Conservation (phyloP, 1,140 invertebrate genomes). For the Drosophila bipectinata region DNA sequence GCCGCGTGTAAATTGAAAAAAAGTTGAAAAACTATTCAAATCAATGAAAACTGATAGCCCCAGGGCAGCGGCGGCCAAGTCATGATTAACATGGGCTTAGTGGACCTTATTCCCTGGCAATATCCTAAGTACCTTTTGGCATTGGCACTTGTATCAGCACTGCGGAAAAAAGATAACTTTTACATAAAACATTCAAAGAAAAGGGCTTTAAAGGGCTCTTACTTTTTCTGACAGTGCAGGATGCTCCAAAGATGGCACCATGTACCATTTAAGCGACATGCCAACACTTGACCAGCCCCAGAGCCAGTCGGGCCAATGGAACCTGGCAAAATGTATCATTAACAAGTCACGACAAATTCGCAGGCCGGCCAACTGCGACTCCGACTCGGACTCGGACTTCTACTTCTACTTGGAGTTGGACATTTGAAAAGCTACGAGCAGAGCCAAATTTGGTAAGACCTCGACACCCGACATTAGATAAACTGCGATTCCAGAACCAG, state of each 20-base stretch:
- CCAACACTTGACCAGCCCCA: slow-evolving; percentile 74
- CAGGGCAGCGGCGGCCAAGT: slow-evolving; percentile 48
- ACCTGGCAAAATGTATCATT: slow-evolving; percentile 70
- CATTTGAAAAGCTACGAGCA: slow-evolving; percentile 69
- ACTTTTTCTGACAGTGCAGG: neutral
- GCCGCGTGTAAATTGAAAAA: slow-evolving; percentile 68
- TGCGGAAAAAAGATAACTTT: neutral
- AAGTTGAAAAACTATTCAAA: slow-evolving; percentile 67
- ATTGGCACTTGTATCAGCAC: slow-evolving; percentile 5
- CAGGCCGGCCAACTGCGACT: slow-evolving; percentile 22
- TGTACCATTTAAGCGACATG: slow-evolving; percentile 79
- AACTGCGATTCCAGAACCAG: slow-evolving; percentile 45
- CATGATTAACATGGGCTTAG: slow-evolving; percentile 69
- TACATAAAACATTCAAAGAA: neutral
- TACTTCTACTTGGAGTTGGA: slow-evolving; percentile 37
- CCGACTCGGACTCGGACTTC: neutral
- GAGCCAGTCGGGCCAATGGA: slow-evolving; percentile 13
- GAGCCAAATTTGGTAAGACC: slow-evolving; percentile 71
- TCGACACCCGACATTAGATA: slow-evolving; percentile 74
- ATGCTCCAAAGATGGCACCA: slow-evolving; percentile 73
- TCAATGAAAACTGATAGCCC: slow-evolving; percentile 79
- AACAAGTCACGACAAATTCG: slow-evolving; percentile 82
- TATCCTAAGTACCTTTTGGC: slow-evolving; percentile 25
- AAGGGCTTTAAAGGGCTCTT: neutral
- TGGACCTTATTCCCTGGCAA: slow-evolving; percentile 3